A percentile compares a stretch with the other conserved stretches of the same genome.
phyloP scores from a whole-genome alignment of 2,113 vertebrate genomes.

The Pomatorhinus ruficollis region DNA sequence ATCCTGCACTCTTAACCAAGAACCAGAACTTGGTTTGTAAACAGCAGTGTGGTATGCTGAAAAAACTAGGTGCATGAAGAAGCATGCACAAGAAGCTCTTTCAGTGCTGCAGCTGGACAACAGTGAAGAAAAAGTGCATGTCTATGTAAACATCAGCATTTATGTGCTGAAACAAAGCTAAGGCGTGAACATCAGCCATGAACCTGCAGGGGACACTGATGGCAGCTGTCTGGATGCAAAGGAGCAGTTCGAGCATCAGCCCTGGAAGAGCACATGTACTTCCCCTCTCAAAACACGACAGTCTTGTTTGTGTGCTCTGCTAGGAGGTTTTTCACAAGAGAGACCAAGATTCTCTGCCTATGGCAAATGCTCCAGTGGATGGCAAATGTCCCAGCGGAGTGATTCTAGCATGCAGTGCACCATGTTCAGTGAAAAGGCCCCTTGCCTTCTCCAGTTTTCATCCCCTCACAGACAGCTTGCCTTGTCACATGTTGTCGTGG shows the following conservation, averaged over 20 bases:
- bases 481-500: background rate
- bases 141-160: background rate
- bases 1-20: background rate
- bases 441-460: background rate
- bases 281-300: background rate
- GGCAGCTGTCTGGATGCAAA: background rate
- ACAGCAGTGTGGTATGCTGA: background rate
- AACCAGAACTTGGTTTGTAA: background rate
- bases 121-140: background rate
- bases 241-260: background rate
- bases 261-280: fast-evolving
- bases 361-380: background rate
- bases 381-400: background rate
- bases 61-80: background rate
- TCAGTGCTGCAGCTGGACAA: background rate
- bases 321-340: background rate
- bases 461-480: background rate
- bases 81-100: background rate
- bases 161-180: background rate
- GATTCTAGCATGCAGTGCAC: background rate
- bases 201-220: background rate
- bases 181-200: background rate
- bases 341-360: background rate
- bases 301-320: background rate
- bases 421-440: background rate